Evolutionary conservation across 1,140 invertebrate genomes (phyloP).

Genomic region (Lepidurus couesii): DNA sequence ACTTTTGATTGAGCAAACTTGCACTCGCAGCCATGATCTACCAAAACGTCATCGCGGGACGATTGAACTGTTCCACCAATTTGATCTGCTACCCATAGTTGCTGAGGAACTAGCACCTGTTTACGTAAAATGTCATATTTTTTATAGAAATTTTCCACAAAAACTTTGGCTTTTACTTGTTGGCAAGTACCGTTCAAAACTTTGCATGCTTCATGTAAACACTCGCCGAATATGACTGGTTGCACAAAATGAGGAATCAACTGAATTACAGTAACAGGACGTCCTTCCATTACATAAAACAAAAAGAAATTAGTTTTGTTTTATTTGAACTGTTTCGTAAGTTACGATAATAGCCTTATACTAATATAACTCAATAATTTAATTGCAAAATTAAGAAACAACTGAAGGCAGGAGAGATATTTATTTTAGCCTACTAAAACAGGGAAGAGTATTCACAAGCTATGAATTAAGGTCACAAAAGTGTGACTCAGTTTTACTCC

Average conservation of each 20-base stretch:
- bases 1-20: not conserved
- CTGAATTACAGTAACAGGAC: not conserved
- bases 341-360: too few relatives aligned
- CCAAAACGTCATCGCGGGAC: not conserved
- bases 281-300: not conserved
- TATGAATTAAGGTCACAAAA: not conserved
- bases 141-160: not conserved
- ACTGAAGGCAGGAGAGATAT: too few relatives aligned
- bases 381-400: too few relatives aligned
- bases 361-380: too few relatives aligned
- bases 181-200: not conserved
- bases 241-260: not conserved
- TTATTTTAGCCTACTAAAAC: too few relatives aligned
- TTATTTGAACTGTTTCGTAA: not conserved
- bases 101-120: not conserved
- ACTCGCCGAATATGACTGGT: not conserved
- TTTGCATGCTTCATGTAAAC: not conserved
- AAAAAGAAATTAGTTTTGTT: not conserved
- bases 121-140: not conserved
- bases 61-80: not conserved
- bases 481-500: too few relatives aligned
- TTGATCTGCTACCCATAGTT: not conserved
- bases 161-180: not conserved
- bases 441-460: not conserved
- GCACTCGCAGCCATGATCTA: conserved; percentile 1